A percentile compares a stretch with the other conserved stretches of the same genome.
These are phyloP conservation scores for Odontamblyopus rebecca DNA, from an alignment of 2,797 vertebrate species.

Conservation along the genomic window DNA sequence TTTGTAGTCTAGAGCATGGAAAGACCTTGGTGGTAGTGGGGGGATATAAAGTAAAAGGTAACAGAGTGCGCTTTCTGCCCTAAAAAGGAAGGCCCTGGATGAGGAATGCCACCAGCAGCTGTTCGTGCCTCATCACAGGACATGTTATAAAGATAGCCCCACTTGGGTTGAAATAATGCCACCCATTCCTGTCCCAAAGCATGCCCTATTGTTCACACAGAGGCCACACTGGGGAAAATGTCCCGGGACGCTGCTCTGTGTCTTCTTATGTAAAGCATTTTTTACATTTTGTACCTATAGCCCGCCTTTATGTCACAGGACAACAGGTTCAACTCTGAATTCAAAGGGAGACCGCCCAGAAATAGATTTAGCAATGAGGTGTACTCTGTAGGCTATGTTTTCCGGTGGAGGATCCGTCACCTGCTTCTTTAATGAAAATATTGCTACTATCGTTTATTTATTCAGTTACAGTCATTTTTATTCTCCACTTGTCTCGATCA, in stretches of 20 bases:
- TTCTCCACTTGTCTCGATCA: no score
- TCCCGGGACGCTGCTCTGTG: slow-evolving; percentile 26
- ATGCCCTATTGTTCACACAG: slow-evolving; percentile 73
- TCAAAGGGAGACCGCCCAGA: slow-evolving; percentile 29
- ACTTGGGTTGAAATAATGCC: slow-evolving; percentile 79
- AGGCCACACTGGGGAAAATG: slow-evolving; percentile 35
- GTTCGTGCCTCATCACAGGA: slow-evolving; percentile 75
- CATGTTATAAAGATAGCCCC: slow-evolving; percentile 78
- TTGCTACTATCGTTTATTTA: no score
- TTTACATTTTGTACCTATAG: slow-evolving; percentile 6
- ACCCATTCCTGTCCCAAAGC: slow-evolving; percentile 77
- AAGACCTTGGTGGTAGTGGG: slow-evolving; percentile 67
- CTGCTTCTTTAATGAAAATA: no score
- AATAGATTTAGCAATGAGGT: background rate
- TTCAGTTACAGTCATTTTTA: no score
- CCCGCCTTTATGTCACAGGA: slow-evolving; percentile 23
- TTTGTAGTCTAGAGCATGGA: slow-evolving; percentile 65
- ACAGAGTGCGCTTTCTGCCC: slow-evolving; percentile 77
- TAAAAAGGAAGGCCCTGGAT: slow-evolving; percentile 80
- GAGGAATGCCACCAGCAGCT: slow-evolving; percentile 78
- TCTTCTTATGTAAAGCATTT: slow-evolving; percentile 44
- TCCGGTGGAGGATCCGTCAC: no score
- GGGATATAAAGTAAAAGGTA: slow-evolving; percentile 75
- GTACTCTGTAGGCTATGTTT: background rate
- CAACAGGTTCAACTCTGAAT: background rate